phyloP scores from a whole-genome alignment of 2,888 invertebrate genomes.

The Acrobasis suavella region DNA sequence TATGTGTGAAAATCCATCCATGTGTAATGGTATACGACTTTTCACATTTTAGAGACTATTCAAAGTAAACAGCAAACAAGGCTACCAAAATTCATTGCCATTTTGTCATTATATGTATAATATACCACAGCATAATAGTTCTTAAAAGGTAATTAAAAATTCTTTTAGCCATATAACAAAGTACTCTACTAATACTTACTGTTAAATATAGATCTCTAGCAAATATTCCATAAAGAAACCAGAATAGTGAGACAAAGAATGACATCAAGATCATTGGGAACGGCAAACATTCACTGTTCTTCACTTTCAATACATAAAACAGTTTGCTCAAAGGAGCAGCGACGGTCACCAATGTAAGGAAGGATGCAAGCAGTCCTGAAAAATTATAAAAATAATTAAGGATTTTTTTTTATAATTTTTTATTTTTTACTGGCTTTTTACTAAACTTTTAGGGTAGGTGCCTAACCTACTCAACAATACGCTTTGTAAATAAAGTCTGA shows the following conservation, averaged over 20 bases:
- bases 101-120: too few relatives aligned
- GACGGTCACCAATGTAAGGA: slow-evolving; percentile 89
- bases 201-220: slow-evolving; percentile 90
- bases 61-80: too few relatives aligned
- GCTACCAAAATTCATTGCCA: too few relatives aligned
- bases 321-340: slow-evolving; percentile 91
- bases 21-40: too few relatives aligned
- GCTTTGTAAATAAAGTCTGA: neutral
- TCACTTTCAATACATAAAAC: slow-evolving; percentile 89
- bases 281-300: slow-evolving; percentile 92
- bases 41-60: too few relatives aligned
- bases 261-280: slow-evolving; percentile 93
- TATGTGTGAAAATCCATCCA: too few relatives aligned
- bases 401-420: too few relatives aligned
- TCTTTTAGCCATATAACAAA: neutral
- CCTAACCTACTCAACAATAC: neutral
- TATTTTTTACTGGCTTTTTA: too few relatives aligned
- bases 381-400: slow-evolving; percentile 28
- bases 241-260: slow-evolving; percentile 90
- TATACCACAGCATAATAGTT: too few relatives aligned
- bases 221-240: slow-evolving; percentile 92
- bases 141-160: too few relatives aligned
- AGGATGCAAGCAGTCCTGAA: slow-evolving; percentile 85
- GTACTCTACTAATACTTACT: slow-evolving; percentile 68
- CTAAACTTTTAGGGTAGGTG: too few relatives aligned